phyloP scores from a whole-genome alignment of 2,113 vertebrate genomes.

The Syngnathoides biaculeatus region DNA sequence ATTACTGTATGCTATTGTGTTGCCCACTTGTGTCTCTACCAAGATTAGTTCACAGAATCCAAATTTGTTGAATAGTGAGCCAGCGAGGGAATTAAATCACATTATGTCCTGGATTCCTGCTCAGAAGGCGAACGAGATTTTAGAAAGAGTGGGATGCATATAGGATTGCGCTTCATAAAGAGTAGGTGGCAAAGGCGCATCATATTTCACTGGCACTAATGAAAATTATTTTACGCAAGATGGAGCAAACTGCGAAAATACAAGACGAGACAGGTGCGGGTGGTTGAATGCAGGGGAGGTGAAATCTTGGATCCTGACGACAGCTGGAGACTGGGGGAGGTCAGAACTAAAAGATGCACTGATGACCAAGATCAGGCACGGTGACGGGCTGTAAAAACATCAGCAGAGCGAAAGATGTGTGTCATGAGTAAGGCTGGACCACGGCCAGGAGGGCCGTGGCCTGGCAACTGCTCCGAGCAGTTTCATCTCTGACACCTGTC shows the following conservation, averaged over 20 bases:
- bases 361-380: not conserved
- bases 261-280: not conserved
- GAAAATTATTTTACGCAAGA: slow-evolving; percentile 1
- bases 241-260: slow-evolving; percentile 11
- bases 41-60: slow-evolving; percentile 29
- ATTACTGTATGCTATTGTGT: not conserved
- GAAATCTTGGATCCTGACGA: not conserved
- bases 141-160: not conserved
- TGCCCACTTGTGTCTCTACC: slow-evolving; percentile 10
- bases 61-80: slow-evolving; percentile 1
- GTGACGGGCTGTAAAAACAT: not conserved
- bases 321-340: not conserved
- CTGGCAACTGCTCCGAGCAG: too few relatives aligned
- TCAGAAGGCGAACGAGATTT: slow-evolving; percentile 9
- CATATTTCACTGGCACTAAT: slow-evolving; percentile 17
- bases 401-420: not conserved
- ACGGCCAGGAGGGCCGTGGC: too few relatives aligned
- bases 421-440: too few relatives aligned
- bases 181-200: slow-evolving; percentile 12
- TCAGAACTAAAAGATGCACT: not conserved
- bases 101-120: slow-evolving; percentile 24
- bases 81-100: slow-evolving; percentile 29
- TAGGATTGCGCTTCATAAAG: not conserved
- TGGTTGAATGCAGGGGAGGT: not conserved
- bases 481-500: too few relatives aligned